These are phyloP conservation scores for Mustela lutreola DNA, from an alignment of 2,113 vertebrate genomes.

Conservation along the genomic window DNA sequence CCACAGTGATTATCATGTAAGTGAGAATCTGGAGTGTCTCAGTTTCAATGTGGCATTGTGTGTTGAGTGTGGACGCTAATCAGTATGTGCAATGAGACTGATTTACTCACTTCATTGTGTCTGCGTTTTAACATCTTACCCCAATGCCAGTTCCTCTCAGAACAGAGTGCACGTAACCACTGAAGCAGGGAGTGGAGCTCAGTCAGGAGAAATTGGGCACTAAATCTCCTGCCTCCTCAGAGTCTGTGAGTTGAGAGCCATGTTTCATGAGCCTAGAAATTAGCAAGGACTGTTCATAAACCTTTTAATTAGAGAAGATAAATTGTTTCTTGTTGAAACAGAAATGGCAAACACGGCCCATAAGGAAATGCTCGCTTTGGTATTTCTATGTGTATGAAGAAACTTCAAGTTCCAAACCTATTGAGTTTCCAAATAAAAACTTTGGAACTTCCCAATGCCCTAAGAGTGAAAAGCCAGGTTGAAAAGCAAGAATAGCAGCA, in stretches of 20 bases:
- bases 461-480: background rate
- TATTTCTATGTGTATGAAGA: background rate
- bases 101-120: slow-evolving; percentile 38
- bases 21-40: slow-evolving; percentile 12
- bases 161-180: slow-evolving; percentile 22
- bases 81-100: background rate
- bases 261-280: slow-evolving; percentile 43
- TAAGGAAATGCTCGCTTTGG: background rate
- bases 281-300: background rate
- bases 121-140: background rate
- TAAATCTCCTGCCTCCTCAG: background rate
- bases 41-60: slow-evolving; percentile 52
- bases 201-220: slow-evolving; percentile 45
- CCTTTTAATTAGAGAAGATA: background rate
- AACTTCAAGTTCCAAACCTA: slow-evolving; percentile 12
- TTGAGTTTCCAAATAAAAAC: background rate
- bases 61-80: background rate
- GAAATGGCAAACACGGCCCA: background rate
- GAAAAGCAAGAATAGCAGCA: background rate
- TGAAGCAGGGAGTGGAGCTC: slow-evolving; percentile 31
- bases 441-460: background rate
- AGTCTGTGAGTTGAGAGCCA: slow-evolving; percentile 38
- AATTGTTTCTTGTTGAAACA: background rate
- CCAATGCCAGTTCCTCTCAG: background rate
- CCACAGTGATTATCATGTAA: slow-evolving; percentile 27